Base-by-base conservation (phyloP, 2,888 invertebrate genomes). In the Gandaritis pyraliata region DNA sequence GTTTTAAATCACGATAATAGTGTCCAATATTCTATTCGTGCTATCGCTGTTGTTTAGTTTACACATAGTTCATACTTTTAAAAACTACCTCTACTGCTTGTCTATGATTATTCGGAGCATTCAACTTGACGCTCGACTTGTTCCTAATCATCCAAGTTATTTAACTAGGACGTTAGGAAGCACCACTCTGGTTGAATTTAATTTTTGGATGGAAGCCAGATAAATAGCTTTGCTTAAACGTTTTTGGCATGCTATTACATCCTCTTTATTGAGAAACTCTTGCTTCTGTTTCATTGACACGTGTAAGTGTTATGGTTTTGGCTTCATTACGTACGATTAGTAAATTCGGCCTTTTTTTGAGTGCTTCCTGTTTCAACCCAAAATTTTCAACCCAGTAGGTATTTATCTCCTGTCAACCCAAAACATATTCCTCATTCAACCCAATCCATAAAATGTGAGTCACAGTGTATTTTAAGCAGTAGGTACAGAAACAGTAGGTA, bases 131-230 rank as follows among this genome's bases (percentile, higher is more conserved):
- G 52, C 52, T 46, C 61, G 30, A 71, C 56, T 53, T 64, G 68
- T 54, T 52, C 62, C 59, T 55, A 61, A 61, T 70, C 57, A 52
- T 38, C 64, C 56, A 54, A 58, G 50, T 50, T 57, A 18, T 52
- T 52, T 61, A 54, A 61, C 61, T 56, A 51, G 51, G 54, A 33
- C 39, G 52, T 60, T 61, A 56, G 50, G 54, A 58, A 58, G 51
- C 45, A 55, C 56, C 50, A 49, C 45, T 56, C 49, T 13, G 56
- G 43, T 50, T 36, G n/a, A 33, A 58, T 63, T 39, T 54, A 41
- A 63, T 56, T 65, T 68, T 69, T 70, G 68, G 69, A 62, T 61
- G 48, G 15, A 57, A 62, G 69, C 68, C 70, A 69, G 57, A 61
- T 54, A 47, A 46, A 57, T 56, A 33, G 47, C 58, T 63, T 43